Evolutionary conservation across 1,140 invertebrate genomes (phyloP), one percentile per base, ranked within the genome.

Genomic region (Drosophila sp.): DNA sequence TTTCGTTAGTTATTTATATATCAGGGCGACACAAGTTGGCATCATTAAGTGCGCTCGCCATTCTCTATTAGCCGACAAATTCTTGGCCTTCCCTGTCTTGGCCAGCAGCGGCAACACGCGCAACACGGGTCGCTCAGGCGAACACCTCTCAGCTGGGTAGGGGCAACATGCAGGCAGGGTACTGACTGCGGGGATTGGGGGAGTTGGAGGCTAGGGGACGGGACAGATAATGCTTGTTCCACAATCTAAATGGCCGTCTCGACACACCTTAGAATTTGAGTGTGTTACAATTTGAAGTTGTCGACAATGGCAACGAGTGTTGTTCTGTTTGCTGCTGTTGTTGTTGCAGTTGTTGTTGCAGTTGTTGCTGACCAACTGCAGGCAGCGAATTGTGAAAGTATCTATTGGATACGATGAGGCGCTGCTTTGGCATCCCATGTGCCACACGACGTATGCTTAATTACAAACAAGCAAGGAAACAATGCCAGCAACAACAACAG

Each of bases 51-150:
- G 84, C 80, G 84, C 77, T 73, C 80, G 87, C 83, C 84, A 79
- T 89, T 89, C 84, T 89, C 83, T 89, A 89, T 83, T 89, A 89
- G 84, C 83, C 84, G 83, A 87, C 83, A 83, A 89, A 89, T 89
- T 89, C 83, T 89, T 89, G 83, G 83, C 83, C 83, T 89, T 89
- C 83, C 83, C 83, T 89, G 84, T 89, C 82, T 21, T 21, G 75
- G 62, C 69, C 48, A 51, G 21, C 45, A 43, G 50, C 61, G 29
- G 45, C 72, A 80, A 78, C 82, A 66, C 66, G 63, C 46, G 21
- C 21, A 21, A 21, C 21, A 21, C 21, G 53, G 58, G 51, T 69
- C 66, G 25, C 7, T 32, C 45, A 46, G 51, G 36, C 63, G 63
- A 58, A 66, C 67, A 66, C 62, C 63, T 63, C 48, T 21, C 18